phyloP scores from a whole-genome alignment of 2,113 vertebrate genomes.

The Tyto alba region DNA sequence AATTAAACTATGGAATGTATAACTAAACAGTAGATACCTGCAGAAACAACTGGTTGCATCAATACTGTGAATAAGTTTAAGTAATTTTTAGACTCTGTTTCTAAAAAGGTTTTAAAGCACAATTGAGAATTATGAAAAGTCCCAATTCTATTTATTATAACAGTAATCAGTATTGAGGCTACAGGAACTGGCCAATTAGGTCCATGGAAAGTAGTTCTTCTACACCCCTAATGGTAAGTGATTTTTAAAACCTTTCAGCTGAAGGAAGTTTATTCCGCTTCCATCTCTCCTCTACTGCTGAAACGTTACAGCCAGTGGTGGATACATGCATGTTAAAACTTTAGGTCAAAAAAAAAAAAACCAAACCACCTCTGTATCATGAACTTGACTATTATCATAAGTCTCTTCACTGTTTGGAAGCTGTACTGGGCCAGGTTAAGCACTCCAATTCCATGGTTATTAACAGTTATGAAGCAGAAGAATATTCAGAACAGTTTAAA shows the following conservation, averaged over 20 bases:
- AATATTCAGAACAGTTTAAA: slow-evolving; percentile 73
- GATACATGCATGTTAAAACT: slow-evolving; percentile 86
- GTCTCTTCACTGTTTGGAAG: slow-evolving; percentile 88
- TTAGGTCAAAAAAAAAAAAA: slow-evolving; percentile 79
- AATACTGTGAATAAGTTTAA: slow-evolving; percentile 68
- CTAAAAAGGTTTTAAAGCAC: slow-evolving; percentile 62
- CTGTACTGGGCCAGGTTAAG: slow-evolving; percentile 81
- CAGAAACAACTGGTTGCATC: slow-evolving; percentile 64
- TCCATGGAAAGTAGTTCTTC: slow-evolving; percentile 47
- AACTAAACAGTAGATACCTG: slow-evolving; percentile 65
- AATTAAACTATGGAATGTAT: slow-evolving; percentile 74
- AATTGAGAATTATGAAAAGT: slow-evolving; percentile 28
- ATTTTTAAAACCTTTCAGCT: slow-evolving; percentile 52
- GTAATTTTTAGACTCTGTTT: slow-evolving; percentile 57
- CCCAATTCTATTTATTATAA: slow-evolving; percentile 51
- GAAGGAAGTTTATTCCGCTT: slow-evolving; percentile 58
- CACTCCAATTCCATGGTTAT: slow-evolving; percentile 83
- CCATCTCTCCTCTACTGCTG: slow-evolving; percentile 67
- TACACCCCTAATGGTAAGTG: slow-evolving; percentile 34
- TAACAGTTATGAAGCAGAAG: slow-evolving; percentile 78
- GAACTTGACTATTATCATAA: slow-evolving; percentile 88
- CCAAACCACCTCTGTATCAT: slow-evolving; percentile 78
- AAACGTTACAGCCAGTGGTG: slow-evolving; percentile 83
- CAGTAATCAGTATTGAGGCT: slow-evolving; percentile 54
- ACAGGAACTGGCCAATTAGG: slow-evolving; percentile 62